Base-by-base conservation (phyloP, 1,140 invertebrate species). In the Euwallacea similis region DNA sequence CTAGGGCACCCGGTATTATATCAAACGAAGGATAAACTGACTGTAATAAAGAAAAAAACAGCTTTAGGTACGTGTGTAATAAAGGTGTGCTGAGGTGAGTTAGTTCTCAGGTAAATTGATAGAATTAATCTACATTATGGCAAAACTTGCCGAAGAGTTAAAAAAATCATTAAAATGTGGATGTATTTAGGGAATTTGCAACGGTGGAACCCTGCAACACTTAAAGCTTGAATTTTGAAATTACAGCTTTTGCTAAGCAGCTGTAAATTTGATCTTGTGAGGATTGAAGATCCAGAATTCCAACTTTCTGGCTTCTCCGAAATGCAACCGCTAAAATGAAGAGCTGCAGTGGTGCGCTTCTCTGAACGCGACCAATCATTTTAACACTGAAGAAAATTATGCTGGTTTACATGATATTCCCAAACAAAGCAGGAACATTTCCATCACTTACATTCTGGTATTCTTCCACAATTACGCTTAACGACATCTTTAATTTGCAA, bases 401-500 rank as follows among this genome's bases (percentile, higher is more conserved):
- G 46, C 46, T 50, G 9, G 13, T 10, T 50, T 7, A 10, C 3
- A 11, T 50, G 46, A 11, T 7, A 50, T 50, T 50, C 13, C 46
- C 46, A 50, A 13, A 50, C 9, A n/a, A 58, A 58, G 13, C 13
- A 58, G 21, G 13, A 16, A 15, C 9, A 15, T n/a, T 58, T 33
- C 13, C 13, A n/a, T n/a, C n/a, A 58, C 10, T 7, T 6, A 2
- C 16, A 15, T 58, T 58, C 55, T 10, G 16, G n/a, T 33, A 15
- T 58, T 58, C 10, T 58, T 58, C 21, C 11, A 53, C 11, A n/a
- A 15, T 11, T 53, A 15, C 15, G 50, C 50, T 53, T 53, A 42
- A 60, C 21, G 42, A 60, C 58, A 60, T 60, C 42, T 11, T 60
- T 55, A 55, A 55, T 15, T 55, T 55, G 21, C 21, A 55, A 55